These are phyloP conservation scores for Pygoscelis adeliae DNA, from an alignment of 2,113 vertebrate species.

Conservation along the genomic window DNA sequence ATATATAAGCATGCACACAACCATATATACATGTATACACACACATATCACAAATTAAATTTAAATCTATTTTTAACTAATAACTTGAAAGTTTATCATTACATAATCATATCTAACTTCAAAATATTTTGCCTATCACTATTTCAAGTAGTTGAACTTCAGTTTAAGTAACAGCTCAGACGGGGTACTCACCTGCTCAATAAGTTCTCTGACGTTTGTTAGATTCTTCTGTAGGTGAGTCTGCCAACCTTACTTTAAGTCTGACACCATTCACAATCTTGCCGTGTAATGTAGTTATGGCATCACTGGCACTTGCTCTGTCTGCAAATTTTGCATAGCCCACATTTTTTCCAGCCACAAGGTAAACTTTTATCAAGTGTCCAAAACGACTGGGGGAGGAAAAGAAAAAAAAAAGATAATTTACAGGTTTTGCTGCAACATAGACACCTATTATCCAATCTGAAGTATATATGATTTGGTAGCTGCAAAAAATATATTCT, in stretches of 20 bases:
- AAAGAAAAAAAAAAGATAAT: neutral
- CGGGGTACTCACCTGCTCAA: conserved; percentile 77
- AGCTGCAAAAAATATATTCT: neutral
- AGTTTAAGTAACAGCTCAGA: neutral
- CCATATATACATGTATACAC: neutral
- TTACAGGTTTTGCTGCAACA: neutral
- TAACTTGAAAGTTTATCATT: neutral
- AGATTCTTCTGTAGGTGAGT: conserved; percentile 90
- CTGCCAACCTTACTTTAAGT: conserved; percentile 94
- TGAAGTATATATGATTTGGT: neutral
- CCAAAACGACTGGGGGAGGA: conserved; percentile 84
- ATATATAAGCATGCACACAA: neutral
- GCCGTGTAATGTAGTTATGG: conserved; percentile 86
- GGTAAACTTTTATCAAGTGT: conserved; percentile 89
- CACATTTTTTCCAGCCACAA: conserved; percentile 92
- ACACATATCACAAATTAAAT: neutral
- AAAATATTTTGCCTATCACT: neutral
- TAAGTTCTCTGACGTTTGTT: conserved; percentile 94
- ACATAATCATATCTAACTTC: neutral
- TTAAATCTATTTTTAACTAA: neutral
- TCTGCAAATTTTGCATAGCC: conserved; percentile 93
- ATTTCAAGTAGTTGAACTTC: neutral
- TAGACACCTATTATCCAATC: neutral
- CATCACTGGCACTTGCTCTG: conserved; percentile 87
- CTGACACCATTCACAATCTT: conserved; percentile 91